These are phyloP conservation scores for Microcaecilia unicolor DNA, from an alignment of 2,797 vertebrate genomes.

Conservation along the genomic window DNA sequence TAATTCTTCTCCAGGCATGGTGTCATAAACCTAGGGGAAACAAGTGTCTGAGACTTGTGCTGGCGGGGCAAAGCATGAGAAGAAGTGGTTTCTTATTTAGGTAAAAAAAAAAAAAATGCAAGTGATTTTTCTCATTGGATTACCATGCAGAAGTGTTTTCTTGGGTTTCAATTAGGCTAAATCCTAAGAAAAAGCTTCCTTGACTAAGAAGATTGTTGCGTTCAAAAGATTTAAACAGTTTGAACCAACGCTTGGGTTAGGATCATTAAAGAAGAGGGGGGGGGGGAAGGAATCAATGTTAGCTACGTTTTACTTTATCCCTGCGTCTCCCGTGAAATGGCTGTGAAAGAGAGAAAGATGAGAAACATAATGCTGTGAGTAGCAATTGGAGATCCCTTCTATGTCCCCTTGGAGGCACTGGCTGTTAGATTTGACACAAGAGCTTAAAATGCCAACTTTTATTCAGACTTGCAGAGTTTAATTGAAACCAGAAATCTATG, in stretches of 20 bases:
- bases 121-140: neutral
- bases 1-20: too few relatives aligned
- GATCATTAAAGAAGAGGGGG: too few relatives aligned
- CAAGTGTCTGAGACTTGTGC: neutral
- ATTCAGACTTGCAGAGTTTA: conserved; percentile 47
- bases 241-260: too few relatives aligned
- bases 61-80: neutral
- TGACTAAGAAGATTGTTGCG: too few relatives aligned
- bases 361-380: too few relatives aligned
- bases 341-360: conserved; percentile 12
- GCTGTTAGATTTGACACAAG: conserved; percentile 31
- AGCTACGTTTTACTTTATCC: conserved; percentile 14
- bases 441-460: conserved; percentile 36
- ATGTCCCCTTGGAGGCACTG: conserved; percentile 15
- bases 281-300: too few relatives aligned
- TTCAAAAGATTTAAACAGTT: too few relatives aligned
- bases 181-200: too few relatives aligned
- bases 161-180: too few relatives aligned
- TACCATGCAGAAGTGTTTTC: neutral
- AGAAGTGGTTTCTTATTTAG: neutral
- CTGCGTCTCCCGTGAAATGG: conserved; percentile 6
- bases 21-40: neutral
- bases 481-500: conserved; percentile 63
- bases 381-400: conserved; percentile 28
- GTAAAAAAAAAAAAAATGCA: conserved; percentile 9